Evolutionary conservation across 1,140 invertebrate genomes (phyloP).

Genomic region (Macrobrachium nipponense): DNA sequence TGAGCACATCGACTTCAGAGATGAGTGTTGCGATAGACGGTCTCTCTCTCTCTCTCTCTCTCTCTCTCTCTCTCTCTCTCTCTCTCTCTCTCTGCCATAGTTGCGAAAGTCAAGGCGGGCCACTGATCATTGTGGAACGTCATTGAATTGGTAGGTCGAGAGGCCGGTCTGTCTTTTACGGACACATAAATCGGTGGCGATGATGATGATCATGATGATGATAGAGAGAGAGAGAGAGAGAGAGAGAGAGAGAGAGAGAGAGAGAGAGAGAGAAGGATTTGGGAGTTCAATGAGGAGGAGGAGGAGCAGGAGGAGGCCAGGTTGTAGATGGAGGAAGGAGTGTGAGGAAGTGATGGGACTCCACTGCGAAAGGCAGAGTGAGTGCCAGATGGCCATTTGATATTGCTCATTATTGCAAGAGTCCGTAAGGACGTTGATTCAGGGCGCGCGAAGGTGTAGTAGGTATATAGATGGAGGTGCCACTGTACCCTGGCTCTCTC

Average conservation of each 20-base stretch:
- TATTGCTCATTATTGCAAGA: constrained; percentile 6
- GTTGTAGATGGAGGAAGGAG: background rate
- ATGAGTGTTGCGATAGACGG: too few species aligned
- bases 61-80: constrained; percentile 4
- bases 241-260: background rate
- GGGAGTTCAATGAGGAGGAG: background rate
- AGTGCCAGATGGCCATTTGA: background rate
- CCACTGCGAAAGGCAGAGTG: background rate
- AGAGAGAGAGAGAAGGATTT: background rate
- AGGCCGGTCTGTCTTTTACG: too few species aligned
- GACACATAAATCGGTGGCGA: background rate
- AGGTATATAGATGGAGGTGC: too few species aligned
- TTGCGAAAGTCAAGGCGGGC: too few species aligned
- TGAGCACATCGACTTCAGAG: too few species aligned
- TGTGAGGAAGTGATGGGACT: background rate
- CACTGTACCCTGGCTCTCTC: too few species aligned
- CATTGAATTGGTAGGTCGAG: too few species aligned
- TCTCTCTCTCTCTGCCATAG: background rate
- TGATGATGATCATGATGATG: background rate
- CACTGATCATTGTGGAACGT: too few species aligned
- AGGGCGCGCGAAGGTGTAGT: too few species aligned
- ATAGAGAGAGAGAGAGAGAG: background rate
- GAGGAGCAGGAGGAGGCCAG: too few species aligned
- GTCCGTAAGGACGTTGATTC: too few species aligned
- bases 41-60: background rate